Evolutionary conservation across 2,797 vertebrate genomes (phyloP), one percentile per base, ranked within the genome.

Genomic region (Selene dorsalis): DNA sequence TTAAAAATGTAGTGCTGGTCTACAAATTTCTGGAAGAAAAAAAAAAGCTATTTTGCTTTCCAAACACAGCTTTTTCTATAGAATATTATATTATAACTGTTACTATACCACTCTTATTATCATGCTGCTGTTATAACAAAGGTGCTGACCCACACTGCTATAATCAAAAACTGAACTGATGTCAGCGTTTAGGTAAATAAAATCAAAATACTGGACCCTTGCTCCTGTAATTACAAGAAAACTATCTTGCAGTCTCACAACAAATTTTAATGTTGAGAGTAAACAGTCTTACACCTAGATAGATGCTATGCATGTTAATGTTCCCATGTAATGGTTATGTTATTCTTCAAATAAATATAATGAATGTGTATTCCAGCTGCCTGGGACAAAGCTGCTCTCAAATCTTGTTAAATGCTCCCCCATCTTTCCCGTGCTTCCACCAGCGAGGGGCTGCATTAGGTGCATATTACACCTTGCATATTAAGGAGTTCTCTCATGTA

Each of bases 401-500:
- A 43, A 65, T 7, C 26, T 38, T 70, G n/a, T 55, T 8, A 69
- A 20, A 32, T 52, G 16, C 45, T 24, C n/a, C 22, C 30, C 30
- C 41, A 65, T 63, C 32, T 41, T 22, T 41, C 10, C 10, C 30
- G n/a, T 38, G 39, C 30, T 7, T 12, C 16, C 18, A 64, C 30
- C 5, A 45, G 12, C 10, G 59, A 72, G 56, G 57, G 43, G 58
- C 47, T 59, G 1, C 35, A 32, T 30, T 30, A 14, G 7, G 6
- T 39, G 5, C 3, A 30, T 20, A 38, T 20, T 22, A 22, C 20
- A 8, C 32, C 77, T 53, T 61, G 60, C 13, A 67, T 35, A 35
- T 35, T 39, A 26, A 64, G n/a, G 79, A 60, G 74, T 0, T 10
- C 17, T 53, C 24, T 71, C 24, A 38, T 66, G 41, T 75, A 60